Percentiles rank a stretch among this genome's conserved stretches.
Evolutionary conservation across 2,113 vertebrate species (phyloP).

Genomic region (Edolisoma coerulescens): DNA sequence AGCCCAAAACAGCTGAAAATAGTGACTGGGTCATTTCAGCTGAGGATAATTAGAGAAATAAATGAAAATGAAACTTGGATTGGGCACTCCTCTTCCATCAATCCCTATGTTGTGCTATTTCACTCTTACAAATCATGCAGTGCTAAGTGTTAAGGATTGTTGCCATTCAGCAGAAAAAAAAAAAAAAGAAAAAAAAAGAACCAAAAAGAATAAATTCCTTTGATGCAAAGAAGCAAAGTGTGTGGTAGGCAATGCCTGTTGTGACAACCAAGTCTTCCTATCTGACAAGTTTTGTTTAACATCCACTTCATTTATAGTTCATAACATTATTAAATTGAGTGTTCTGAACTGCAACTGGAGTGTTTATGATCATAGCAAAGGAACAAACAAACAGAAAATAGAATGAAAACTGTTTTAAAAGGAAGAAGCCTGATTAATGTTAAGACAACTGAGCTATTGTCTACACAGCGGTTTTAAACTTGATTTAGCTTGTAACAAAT

Average conservation of each 20-base stretch:
- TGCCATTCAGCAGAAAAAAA: not conserved
- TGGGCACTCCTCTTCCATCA: not conserved
- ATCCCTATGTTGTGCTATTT: not conserved
- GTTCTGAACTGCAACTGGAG: not conserved
- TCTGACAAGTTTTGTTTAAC: not conserved
- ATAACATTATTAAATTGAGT: not conserved
- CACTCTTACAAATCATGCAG: not conserved
- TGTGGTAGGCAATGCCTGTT: not conserved
- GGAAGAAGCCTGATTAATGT: not conserved
- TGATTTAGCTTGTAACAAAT: conserved; percentile 21
- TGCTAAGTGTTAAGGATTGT: not conserved
- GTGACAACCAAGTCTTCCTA: not conserved
- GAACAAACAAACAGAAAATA: not conserved
- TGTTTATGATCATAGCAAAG: not conserved
- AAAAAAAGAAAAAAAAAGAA: not conserved
- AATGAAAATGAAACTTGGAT: not conserved
- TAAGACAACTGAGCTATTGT: not conserved
- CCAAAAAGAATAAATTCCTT: not conserved
- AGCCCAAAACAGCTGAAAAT: not conserved
- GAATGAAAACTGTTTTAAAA: conserved; percentile 1
- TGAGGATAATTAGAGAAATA: not conserved
- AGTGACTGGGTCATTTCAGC: not conserved
- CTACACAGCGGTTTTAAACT: conserved; percentile 19
- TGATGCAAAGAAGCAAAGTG: not conserved
- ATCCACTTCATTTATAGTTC: not conserved